Evolutionary conservation across 2,113 vertebrate genomes (phyloP).

Genomic region (Megaceryle maxima): DNA sequence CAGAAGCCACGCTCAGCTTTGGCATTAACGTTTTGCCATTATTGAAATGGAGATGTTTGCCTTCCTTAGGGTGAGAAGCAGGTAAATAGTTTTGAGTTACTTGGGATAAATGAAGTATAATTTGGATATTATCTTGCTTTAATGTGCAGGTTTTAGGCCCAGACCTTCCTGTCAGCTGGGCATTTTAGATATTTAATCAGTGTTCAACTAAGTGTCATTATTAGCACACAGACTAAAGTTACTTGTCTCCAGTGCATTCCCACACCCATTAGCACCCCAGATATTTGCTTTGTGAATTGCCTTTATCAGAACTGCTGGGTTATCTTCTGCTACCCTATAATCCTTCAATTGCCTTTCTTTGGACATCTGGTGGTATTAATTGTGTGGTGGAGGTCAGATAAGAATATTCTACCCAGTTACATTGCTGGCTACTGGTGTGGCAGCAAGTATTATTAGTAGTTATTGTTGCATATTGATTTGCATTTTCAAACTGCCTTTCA

Average conservation of each 20-base stretch:
- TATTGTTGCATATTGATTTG: slow-evolving; percentile 14
- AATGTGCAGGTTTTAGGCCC: background rate
- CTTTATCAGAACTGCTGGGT: background rate
- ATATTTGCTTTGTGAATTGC: background rate
- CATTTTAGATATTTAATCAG: background rate
- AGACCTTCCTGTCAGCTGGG: background rate
- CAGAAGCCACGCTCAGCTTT: background rate
- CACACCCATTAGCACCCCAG: background rate
- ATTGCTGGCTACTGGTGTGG: background rate
- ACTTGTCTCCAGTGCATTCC: background rate
- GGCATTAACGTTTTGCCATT: background rate
- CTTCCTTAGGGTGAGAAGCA: background rate
- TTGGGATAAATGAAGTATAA: background rate
- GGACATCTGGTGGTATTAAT: slow-evolving; percentile 20
- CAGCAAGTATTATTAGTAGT: background rate
- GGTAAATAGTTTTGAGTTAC: background rate
- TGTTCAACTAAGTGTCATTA: background rate
- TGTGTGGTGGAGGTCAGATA: background rate
- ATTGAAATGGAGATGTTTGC: background rate
- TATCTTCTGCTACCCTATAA: slow-evolving; percentile 9
- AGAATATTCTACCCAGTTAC: slow-evolving; percentile 9
- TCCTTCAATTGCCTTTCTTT: background rate
- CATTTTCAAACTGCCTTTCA: slow-evolving; percentile 22
- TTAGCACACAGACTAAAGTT: background rate
- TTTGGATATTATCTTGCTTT: background rate